Evolutionary conservation across 2,797 vertebrate species (phyloP).

Genomic region (Phoeniculus purpureus): DNA sequence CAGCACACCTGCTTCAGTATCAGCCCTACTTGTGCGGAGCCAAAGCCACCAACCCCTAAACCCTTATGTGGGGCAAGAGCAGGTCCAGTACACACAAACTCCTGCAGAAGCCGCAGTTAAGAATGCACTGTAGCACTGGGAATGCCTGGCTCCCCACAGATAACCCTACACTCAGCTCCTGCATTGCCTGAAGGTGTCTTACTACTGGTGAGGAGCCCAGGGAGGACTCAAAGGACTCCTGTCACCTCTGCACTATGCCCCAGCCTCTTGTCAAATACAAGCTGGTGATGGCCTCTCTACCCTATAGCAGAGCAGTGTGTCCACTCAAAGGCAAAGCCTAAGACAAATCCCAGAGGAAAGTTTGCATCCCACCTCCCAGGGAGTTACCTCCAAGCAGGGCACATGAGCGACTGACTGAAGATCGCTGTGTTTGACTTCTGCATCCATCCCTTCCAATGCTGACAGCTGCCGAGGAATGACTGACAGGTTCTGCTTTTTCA

Average conservation of each 20-base stretch:
- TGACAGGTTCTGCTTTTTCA: conserved; percentile 5
- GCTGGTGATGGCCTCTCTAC: neutral
- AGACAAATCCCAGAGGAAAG: neutral
- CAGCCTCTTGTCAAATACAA: neutral
- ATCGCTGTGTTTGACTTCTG: neutral
- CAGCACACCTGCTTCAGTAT: neutral
- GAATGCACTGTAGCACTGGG: neutral
- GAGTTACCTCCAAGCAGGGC: neutral
- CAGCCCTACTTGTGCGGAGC: neutral
- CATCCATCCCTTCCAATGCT: neutral
- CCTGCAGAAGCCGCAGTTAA: neutral
- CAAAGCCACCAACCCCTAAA: neutral
- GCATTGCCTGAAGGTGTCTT: neutral
- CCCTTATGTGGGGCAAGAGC: rapidly evolving
- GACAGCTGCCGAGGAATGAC: neutral
- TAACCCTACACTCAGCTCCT: neutral
- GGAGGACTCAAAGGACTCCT: rapidly evolving
- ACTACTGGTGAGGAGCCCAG: neutral
- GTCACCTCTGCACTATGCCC: neutral
- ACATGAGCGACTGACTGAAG: neutral
- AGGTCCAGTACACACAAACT: neutral
- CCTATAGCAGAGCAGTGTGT: rapidly evolving
- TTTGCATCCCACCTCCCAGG: neutral
- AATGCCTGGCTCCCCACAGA: neutral
- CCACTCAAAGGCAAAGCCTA: neutral